phyloP scores from a whole-genome alignment of 2,888 invertebrate genomes.

The Clanis bilineata region DNA sequence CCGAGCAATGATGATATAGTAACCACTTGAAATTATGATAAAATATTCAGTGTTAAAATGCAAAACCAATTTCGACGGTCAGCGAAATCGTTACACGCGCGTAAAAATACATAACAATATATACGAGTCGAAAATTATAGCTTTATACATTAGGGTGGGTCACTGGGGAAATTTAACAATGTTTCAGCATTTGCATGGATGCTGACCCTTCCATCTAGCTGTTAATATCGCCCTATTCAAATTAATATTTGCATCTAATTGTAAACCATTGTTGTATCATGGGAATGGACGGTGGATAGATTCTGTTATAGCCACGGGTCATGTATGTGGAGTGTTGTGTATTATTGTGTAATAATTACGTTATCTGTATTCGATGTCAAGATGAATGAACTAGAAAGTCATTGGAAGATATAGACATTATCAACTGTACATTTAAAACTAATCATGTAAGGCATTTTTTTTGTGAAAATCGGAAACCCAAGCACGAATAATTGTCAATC shows the following conservation, averaged over 20 bases:
- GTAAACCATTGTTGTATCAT: slow-evolving; percentile 70
- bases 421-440: no score
- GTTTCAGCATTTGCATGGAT: slow-evolving; percentile 59
- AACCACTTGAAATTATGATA: background rate
- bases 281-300: slow-evolving; percentile 52
- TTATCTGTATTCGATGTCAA: background rate
- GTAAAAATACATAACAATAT: slow-evolving; percentile 21
- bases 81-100: background rate
- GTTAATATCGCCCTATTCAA: slow-evolving; percentile 61
- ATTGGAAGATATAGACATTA: no score
- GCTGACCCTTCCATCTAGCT: slow-evolving; percentile 61
- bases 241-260: slow-evolving; percentile 77
- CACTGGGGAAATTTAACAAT: slow-evolving; percentile 72
- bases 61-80: background rate
- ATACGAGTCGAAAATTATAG: slow-evolving; percentile 45
- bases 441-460: no score
- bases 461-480: no score
- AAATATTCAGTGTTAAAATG: background rate
- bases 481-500: no score
- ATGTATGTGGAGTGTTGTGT: background rate
- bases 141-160: slow-evolving; percentile 57
- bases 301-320: slow-evolving; percentile 1
- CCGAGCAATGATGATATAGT: background rate
- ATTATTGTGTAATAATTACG: slow-evolving; percentile 16
- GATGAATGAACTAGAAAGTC: no score